Base-by-base conservation (phyloP, 2,797 vertebrate species). In the Tokudaia muenninki region DNA sequence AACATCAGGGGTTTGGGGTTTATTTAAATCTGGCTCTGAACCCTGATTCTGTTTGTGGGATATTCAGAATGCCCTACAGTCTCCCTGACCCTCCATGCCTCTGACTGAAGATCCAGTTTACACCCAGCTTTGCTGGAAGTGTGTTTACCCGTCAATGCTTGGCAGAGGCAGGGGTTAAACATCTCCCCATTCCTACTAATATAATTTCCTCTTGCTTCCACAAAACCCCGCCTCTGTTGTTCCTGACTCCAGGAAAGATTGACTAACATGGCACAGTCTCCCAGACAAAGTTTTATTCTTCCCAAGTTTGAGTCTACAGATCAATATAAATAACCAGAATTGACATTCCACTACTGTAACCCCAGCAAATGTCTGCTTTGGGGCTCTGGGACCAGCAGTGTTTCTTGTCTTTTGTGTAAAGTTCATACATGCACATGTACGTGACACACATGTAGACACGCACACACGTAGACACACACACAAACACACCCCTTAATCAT, bases 81-180 rank as follows among this genome's bases (percentile, higher is more conserved):
- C 11, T 19, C 34, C 91, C 57, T 47, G 2, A 4, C 0, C 7
- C 4, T n/a, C 92, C 17, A 0, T 0, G 13, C 29, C 81, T 79
- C 22, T 77, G 57, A 0, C 22, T 72, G 41, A 82, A 82, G 92
- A 24, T 44, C 8, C 6, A 74, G 44, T 41, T 61, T 6, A 44
- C 13, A 24, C n/a, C 10, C 22, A 72, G 11, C 47, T 94, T 44
- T 37, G 26, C 55, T 93, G 63, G 22, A 8, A 7, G 29, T 52
- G 2, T 90, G 11, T 90, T 90, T 55, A 59, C 52, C 74, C 41
- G 37, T 52, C 65, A 91, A 3, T n/a, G 19, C n/a, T 86, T 77
- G 84, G 31, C 47, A 91, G 0, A 55, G 14, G 52, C 52, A 79
- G 12, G 10, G 87, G 50, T 89, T 41, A 92, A 63, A 63, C 13